Evolutionary conservation across 1,140 invertebrate species (phyloP).

Genomic region (Heliconius melpomene): DNA sequence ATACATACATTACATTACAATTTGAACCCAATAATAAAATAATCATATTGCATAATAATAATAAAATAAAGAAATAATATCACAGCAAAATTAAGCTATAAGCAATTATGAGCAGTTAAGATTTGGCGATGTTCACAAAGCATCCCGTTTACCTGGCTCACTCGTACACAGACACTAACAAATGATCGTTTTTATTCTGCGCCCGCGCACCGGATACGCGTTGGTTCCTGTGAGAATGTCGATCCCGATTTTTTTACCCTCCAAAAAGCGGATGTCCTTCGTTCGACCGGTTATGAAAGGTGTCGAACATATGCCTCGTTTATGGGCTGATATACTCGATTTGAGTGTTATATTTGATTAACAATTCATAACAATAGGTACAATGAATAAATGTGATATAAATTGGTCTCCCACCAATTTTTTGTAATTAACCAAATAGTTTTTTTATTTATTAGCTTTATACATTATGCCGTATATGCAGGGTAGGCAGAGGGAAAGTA

Average conservation of each 20-base stretch:
- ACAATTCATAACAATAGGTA: conserved; percentile 21
- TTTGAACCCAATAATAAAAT: not conserved
- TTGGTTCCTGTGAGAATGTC: conserved; percentile 78
- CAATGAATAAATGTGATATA: conserved; percentile 9
- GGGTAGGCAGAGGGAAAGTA: no score
- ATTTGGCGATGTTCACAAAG: conserved; percentile 15
- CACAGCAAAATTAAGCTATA: not conserved
- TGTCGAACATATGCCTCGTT: conserved; percentile 76
- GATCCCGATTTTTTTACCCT: conserved; percentile 75
- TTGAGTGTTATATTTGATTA: conserved; percentile 39
- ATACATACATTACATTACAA: not conserved
- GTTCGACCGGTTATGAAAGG: conserved; percentile 79
- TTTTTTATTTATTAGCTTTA: not conserved
- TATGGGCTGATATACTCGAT: conserved; percentile 37
- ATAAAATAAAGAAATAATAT: not conserved
- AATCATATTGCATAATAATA: not conserved
- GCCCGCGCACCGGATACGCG: conserved; percentile 75
- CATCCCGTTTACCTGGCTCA: conserved; percentile 48
- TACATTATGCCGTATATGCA: no score
- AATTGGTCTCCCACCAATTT: not conserved
- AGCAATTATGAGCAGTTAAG: not conserved
- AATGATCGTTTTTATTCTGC: conserved; percentile 74
- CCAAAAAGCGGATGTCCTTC: conserved; percentile 80
- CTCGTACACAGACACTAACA: conserved; percentile 58
- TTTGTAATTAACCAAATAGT: not conserved